Evolutionary conservation across 2,888 invertebrate genomes (phyloP).

Genomic region (Thymelicus sylvestris): DNA sequence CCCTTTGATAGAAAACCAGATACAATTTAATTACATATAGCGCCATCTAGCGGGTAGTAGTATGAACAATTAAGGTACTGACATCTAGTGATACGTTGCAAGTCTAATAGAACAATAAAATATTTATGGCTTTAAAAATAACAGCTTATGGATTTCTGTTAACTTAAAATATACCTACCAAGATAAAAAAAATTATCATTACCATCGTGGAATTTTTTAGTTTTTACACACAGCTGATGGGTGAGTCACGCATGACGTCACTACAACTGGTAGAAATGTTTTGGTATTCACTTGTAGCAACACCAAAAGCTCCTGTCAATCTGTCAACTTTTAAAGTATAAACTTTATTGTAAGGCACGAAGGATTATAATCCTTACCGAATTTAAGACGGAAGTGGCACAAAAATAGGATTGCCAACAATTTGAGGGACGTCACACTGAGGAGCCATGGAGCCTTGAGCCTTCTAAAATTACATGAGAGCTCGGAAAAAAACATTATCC

Average conservation of each 20-base stretch:
- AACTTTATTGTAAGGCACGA: conserved; percentile 56
- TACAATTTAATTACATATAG: not conserved
- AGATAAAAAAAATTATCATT: not conserved
- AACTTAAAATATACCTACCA: not conserved
- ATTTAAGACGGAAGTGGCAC: conserved; percentile 72
- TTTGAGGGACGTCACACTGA: conserved; percentile 79
- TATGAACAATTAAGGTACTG: not conserved
- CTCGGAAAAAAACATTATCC: conserved; percentile 70
- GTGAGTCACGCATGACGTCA: conserved; percentile 50
- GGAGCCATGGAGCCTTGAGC: conserved; percentile 70
- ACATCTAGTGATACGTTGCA: not conserved
- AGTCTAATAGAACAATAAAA: not conserved
- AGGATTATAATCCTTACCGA: conserved; percentile 59
- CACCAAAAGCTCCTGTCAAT: conserved; percentile 52
- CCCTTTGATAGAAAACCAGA: too few relatives aligned
- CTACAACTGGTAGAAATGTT: conserved; percentile 35
- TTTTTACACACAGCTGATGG: conserved; percentile 36
- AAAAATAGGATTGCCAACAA: conserved; percentile 84
- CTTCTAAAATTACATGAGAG: conserved; percentile 81
- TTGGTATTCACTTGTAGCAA: conserved; percentile 54
- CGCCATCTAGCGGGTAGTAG: conserved; percentile 27
- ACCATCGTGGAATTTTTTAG: not conserved
- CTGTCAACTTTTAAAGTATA: conserved; percentile 60
- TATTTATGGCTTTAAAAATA: not conserved
- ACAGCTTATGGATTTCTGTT: not conserved